A percentile compares a stretch with the other conserved stretches of the same genome.
Conservation (phyloP, 2,113 vertebrate species). For the Galemys pyrenaicus region DNA sequence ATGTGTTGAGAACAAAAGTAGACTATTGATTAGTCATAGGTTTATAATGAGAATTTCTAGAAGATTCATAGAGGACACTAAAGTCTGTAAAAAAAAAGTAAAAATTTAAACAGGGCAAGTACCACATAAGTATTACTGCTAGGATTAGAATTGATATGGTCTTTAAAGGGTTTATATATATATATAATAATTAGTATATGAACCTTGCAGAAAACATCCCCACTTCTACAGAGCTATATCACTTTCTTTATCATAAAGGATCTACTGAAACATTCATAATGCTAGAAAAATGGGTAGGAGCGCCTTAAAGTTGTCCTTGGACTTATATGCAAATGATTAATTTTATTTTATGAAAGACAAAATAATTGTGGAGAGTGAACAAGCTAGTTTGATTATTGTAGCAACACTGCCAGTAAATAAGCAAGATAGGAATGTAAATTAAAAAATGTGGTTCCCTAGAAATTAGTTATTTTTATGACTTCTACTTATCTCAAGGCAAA, state of each 20-base stretch:
- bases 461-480: background rate
- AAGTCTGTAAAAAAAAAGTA: too few species aligned
- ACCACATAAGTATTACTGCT: background rate
- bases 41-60: too few species aligned
- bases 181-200: background rate
- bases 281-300: background rate
- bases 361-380: background rate
- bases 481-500: background rate
- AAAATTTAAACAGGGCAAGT: background rate
- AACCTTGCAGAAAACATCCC: background rate
- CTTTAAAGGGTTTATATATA: background rate
- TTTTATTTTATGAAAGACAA: background rate
- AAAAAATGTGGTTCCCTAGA: background rate
- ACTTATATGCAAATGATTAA: background rate
- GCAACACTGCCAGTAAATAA: background rate
- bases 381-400: slow-evolving; percentile 7
- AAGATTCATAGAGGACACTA: too few species aligned
- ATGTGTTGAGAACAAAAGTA: too few species aligned
- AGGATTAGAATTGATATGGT: background rate
- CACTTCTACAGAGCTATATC: background rate
- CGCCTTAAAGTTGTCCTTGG: background rate
- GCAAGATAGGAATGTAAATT: background rate
- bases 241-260: background rate
- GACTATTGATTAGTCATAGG: too few species aligned
- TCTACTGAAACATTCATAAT: background rate